phyloP scores from a whole-genome alignment of 64 coral and sea anemone genomes.

The Porites australiensis region DNA sequence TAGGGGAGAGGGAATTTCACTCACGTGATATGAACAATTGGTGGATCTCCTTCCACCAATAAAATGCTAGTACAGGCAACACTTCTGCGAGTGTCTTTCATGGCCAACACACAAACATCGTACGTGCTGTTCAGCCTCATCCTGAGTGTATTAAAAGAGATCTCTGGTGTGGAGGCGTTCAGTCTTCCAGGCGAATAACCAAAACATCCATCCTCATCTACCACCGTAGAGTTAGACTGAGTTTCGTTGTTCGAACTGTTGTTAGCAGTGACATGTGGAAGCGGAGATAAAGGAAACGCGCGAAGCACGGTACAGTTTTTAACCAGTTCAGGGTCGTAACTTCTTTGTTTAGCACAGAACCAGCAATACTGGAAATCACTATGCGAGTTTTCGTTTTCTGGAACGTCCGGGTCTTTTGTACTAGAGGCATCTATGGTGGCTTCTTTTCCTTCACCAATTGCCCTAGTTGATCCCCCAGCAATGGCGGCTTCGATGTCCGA shows the following conservation, averaged over 20 bases:
- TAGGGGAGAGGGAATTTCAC: not conserved
- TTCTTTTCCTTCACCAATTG: conserved; percentile 54
- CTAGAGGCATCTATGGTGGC: not conserved
- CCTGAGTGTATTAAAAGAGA: conserved; percentile 10
- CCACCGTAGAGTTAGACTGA: not conserved
- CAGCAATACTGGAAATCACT: conserved; percentile 31
- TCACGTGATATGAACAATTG: conserved; percentile 54
- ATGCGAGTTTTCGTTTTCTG: not conserved
- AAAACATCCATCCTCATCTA: conserved; percentile 42
- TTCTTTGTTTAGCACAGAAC: conserved; percentile 57
- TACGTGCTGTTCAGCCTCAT: conserved; percentile 39
- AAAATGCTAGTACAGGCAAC: not conserved
- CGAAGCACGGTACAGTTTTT: conserved; percentile 35
- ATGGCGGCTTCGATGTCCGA: conserved; percentile 28
- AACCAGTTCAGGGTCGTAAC: not conserved
- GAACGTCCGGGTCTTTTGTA: conserved; percentile 61
- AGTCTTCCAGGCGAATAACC: conserved; percentile 61
- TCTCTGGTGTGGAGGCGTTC: not conserved
- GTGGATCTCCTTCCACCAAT: conserved; percentile 63
- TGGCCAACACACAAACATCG: conserved; percentile 20
- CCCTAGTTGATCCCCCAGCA: conserved; percentile 30
- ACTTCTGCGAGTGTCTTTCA: conserved; percentile 51
- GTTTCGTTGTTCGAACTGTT: conserved; percentile 8
- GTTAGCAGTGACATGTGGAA: not conserved
- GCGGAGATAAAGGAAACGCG: conserved; percentile 5